Evolutionary conservation across 1,140 invertebrate genomes (phyloP).

Genomic region (Nymphalis io): DNA sequence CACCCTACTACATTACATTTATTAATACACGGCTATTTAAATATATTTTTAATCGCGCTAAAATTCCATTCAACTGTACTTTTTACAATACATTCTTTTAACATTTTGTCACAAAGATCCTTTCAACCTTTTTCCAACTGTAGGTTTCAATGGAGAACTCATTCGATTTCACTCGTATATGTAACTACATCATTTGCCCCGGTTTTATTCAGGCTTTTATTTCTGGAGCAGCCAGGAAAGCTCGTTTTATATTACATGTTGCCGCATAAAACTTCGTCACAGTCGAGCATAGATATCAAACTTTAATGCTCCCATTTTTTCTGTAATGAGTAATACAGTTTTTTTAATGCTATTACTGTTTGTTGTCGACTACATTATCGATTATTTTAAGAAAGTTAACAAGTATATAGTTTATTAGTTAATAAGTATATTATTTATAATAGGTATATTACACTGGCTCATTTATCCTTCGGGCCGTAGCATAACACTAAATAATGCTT

Average conservation of each 20-base stretch:
- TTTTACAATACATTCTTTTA: constrained; percentile 35
- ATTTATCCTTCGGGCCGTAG: too few relatives aligned
- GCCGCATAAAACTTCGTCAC: constrained; percentile 26
- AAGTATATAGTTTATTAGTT: too few relatives aligned
- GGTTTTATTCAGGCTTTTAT: constrained; percentile 42
- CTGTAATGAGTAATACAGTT: neutral
- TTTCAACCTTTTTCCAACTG: constrained; percentile 37
- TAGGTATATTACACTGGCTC: too few relatives aligned
- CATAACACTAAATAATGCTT: too few relatives aligned
- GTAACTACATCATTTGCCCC: constrained; percentile 38
- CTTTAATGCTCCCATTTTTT: constrained; percentile 20
- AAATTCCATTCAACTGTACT: neutral
- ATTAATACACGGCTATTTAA: neutral
- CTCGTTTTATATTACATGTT: constrained; percentile 28
- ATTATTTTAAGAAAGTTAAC: too few relatives aligned
- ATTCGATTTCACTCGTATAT: constrained; percentile 43
- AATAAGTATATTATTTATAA: too few relatives aligned
- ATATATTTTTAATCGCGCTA: neutral
- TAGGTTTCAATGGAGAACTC: constrained; percentile 39
- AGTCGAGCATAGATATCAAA: constrained; percentile 24
- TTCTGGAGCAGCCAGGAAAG: constrained; percentile 30
- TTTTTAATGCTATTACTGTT: too few relatives aligned
- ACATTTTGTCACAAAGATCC: constrained; percentile 42
- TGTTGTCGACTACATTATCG: too few relatives aligned
- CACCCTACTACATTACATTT: too few relatives aligned